These are phyloP conservation scores for Sisor rabdophorus DNA, from an alignment of 2,113 vertebrate species.

Conservation along the genomic window DNA sequence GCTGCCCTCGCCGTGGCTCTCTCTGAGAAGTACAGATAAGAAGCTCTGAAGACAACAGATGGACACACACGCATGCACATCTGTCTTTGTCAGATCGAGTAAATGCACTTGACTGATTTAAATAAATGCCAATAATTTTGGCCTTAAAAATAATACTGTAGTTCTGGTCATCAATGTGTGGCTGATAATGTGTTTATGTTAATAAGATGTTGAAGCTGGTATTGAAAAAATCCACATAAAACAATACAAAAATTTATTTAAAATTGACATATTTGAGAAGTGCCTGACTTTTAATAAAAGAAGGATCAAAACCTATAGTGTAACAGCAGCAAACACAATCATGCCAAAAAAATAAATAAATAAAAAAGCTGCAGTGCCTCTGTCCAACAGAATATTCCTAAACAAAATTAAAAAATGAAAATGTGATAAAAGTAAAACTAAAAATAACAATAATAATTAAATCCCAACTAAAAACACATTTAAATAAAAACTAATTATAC, in stretches of 20 bases:
- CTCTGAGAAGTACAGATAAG: constrained; percentile 77
- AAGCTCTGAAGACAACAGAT: not conserved
- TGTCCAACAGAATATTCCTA: not conserved
- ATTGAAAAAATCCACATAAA: not conserved
- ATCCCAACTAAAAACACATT: too few relatives aligned
- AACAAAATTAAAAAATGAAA: not conserved
- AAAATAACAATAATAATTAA: too few relatives aligned
- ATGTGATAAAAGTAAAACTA: not conserved
- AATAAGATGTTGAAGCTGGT: not conserved
- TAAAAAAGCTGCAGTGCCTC: not conserved
- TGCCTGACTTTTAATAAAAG: not conserved
- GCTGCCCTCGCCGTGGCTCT: constrained; percentile 56
- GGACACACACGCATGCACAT: not conserved
- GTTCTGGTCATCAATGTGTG: not conserved
- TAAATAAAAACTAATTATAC: too few relatives aligned
- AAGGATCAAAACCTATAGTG: not conserved
- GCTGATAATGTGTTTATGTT: not conserved
- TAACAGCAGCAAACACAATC: too few relatives aligned
- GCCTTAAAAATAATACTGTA: not conserved
- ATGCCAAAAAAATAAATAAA: too few relatives aligned
- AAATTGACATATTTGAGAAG: not conserved
- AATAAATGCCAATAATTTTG: constrained; percentile 1
- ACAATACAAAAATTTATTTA: not conserved
- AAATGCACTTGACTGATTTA: not conserved
- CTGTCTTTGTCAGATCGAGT: constrained; percentile 20